These are phyloP conservation scores for Danaus plexippus DNA, from an alignment of 1,140 invertebrate genomes.

Conservation along the genomic window DNA sequence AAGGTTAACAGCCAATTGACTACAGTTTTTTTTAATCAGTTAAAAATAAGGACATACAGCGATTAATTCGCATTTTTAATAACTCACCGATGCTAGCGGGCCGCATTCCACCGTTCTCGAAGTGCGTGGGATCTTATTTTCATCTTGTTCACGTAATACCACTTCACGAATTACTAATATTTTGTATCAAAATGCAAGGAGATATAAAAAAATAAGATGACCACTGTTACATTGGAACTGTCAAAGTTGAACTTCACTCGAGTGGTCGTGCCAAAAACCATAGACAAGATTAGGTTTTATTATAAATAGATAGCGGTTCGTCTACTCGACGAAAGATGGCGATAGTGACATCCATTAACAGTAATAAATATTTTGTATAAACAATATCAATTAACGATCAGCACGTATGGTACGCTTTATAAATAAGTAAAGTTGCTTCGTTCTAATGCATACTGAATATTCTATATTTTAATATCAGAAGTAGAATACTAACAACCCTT, in stretches of 20 bases:
- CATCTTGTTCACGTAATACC: constrained; percentile 70
- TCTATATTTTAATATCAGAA: too few species aligned
- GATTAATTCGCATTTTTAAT: constrained; percentile 30
- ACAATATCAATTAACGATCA: too few species aligned
- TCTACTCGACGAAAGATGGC: too few species aligned
- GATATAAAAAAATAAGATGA: constrained; percentile 68
- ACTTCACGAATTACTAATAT: constrained; percentile 67
- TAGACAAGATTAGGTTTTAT: too few species aligned
- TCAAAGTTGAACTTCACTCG: constrained; percentile 67
- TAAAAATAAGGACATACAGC: constrained; percentile 66
- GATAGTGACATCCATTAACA: too few species aligned
- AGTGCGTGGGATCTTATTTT: constrained; percentile 68
- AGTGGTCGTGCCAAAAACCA: constrained; percentile 50
- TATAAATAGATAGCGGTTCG: too few species aligned
- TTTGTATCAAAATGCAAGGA: constrained; percentile 70
- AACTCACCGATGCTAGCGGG: constrained; percentile 64
- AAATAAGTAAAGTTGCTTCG: too few species aligned
- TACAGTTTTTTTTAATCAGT: constrained; percentile 70
- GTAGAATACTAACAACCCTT: too few species aligned
- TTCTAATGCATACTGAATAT: too few species aligned
- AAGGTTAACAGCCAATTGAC: constrained; percentile 71
- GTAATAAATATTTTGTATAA: too few species aligned
- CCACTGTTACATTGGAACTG: constrained; percentile 66
- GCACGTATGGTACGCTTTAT: too few species aligned
- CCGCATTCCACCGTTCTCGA: constrained; percentile 65